Evolutionary conservation across 2,113 vertebrate genomes (phyloP), one percentile per base, ranked within the genome.

Genomic region (Tenrec ecaudatus): DNA sequence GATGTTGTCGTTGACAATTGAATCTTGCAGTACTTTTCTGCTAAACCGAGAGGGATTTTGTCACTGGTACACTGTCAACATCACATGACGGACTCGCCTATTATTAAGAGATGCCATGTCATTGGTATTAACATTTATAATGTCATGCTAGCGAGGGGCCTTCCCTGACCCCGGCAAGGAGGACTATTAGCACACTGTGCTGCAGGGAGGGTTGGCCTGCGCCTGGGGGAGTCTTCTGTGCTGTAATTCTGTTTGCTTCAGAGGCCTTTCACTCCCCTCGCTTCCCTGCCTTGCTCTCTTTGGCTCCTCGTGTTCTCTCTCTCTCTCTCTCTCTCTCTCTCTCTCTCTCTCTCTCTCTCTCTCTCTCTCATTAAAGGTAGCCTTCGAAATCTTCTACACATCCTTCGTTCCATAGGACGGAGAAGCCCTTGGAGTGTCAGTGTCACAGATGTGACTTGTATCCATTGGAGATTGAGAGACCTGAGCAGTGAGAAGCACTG

Each of bases 1-100:
- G 88, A 43, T 17, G 6, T 53, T 93, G 29, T 90, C 93, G 20
- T 38, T 85, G 94, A 88, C 89, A 94, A 82, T 95, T 95, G 91
- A 64, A 92, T 94, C 91, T 58, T 93, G 86, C 69, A 27, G 85
- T 27, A 93, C 92, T 94, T 96, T 75, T 82, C 60, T 91, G 84
- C 92, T 91, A 47, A 95, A 81, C 17, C 40, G 40, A 75, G 82
- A 95, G 91, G 78, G 22, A 87, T 96, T 95, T 94, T 83, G 96
- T 92, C 83, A 82, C 86, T 12, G 0, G 68, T 36, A 25, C 75
- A n/a, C 69, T 29, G 86, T 88, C 68, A 94, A 92, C 95, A 94
- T 89, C 96, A 93, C 89, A 95, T 87, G 87, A 87, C 94, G 94
- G 89, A 47, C 89, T 94, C 0, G 10, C 33, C 66, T 73, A 81